Evolutionary conservation across 2,888 invertebrate genomes (phyloP).

Genomic region (Drosophila prostipennis): DNA sequence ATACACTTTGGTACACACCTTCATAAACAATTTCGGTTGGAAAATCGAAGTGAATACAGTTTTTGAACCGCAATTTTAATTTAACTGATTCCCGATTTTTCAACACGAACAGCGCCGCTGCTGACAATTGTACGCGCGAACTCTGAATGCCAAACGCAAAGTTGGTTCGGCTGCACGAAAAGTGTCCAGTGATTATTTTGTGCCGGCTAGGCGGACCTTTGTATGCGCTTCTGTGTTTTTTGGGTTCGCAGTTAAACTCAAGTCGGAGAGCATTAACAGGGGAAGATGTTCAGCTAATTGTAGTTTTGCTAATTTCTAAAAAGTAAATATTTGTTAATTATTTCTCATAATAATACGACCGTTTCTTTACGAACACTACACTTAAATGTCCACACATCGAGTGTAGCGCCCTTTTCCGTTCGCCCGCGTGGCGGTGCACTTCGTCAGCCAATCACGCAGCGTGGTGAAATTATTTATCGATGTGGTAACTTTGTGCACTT

Average conservation of each 20-base stretch:
- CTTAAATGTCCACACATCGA: slow-evolving; percentile 27
- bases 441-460: slow-evolving; percentile 51
- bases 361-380: neutral
- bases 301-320: no score
- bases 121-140: slow-evolving; percentile 71
- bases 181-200: slow-evolving; percentile 52
- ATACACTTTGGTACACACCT: slow-evolving; percentile 54
- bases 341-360: neutral
- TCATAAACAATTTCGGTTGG: slow-evolving; percentile 56
- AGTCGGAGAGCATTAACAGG: no score
- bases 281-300: neutral
- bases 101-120: slow-evolving; percentile 50
- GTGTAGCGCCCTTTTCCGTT: slow-evolving; percentile 64
- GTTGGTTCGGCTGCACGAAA: slow-evolving; percentile 43
- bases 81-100: slow-evolving; percentile 56
- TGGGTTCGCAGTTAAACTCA: no score
- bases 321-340: neutral
- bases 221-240: slow-evolving; percentile 19
- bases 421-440: slow-evolving; percentile 66
- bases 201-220: slow-evolving; percentile 19
- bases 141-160: slow-evolving; percentile 69
- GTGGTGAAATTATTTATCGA: slow-evolving; percentile 50
- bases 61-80: slow-evolving; percentile 45
- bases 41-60: slow-evolving; percentile 20
- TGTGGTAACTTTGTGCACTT: slow-evolving; percentile 50